These are phyloP conservation scores for Mycteria americana DNA, from an alignment of 2,797 vertebrate genomes.

Conservation along the genomic window DNA sequence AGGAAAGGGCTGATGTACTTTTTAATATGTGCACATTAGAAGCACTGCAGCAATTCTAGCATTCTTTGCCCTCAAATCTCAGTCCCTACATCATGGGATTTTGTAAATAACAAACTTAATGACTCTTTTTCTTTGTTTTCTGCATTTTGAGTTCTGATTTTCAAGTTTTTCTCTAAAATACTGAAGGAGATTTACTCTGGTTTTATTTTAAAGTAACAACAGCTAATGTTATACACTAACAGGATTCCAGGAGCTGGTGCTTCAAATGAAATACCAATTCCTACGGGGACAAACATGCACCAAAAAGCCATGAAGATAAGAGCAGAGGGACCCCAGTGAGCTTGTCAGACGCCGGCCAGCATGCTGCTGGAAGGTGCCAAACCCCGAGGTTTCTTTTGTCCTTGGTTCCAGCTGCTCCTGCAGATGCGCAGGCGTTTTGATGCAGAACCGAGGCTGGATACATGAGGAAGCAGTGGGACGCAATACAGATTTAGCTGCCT, in stretches of 20 bases:
- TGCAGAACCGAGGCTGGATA: neutral
- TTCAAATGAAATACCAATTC: neutral
- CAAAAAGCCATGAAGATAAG: neutral
- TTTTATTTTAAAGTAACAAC: neutral
- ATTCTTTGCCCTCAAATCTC: neutral
- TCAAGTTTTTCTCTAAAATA: neutral
- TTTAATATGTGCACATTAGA: neutral
- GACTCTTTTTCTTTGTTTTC: neutral
- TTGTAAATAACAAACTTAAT: neutral
- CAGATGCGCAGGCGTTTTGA: neutral
- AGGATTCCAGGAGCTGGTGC: neutral
- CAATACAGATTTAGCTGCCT: neutral
- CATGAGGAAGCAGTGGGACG: neutral
- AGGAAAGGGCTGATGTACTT: conserved; percentile 39
- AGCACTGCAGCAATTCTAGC: neutral
- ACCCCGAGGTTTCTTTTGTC: neutral
- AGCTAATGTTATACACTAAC: neutral
- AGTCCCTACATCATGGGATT: neutral
- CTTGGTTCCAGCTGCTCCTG: neutral
- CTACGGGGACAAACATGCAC: neutral
- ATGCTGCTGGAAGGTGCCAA: neutral
- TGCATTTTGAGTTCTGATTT: neutral
- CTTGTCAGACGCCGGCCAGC: neutral
- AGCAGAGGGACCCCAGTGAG: neutral
- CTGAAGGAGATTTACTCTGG: too few relatives aligned